A percentile compares a stretch with the other conserved stretches of the same genome.
Conservation (phyloP, 2,888 invertebrate genomes). For the Colletes collaris region DNA sequence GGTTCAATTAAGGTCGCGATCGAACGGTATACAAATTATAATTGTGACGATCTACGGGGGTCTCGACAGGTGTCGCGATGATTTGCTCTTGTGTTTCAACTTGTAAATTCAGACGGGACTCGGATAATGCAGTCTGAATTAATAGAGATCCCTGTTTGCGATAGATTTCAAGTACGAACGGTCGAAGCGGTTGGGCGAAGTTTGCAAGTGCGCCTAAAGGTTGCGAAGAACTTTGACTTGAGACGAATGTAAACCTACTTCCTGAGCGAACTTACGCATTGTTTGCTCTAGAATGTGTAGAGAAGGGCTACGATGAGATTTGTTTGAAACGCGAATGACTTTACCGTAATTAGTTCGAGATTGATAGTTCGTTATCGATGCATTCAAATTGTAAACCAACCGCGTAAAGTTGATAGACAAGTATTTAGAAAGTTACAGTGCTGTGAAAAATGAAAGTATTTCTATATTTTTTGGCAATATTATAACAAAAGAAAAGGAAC, state of each 20-base stretch:
- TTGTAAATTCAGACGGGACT: conserved; percentile 20
- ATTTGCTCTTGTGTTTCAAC: conserved; percentile 4
- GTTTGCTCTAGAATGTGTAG: too few relatives aligned
- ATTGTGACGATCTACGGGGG: conserved; percentile 10
- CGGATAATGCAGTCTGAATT: conserved; percentile 29
- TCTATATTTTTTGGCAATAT: too few relatives aligned
- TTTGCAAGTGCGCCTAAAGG: conserved; percentile 38
- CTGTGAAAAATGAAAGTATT: too few relatives aligned
- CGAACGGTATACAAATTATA: conserved; percentile 39
- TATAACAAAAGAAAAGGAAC: too few relatives aligned
- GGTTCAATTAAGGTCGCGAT: conserved; percentile 51
- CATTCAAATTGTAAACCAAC: too few relatives aligned
- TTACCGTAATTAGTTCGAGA: too few relatives aligned
- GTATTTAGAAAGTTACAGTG: too few relatives aligned
- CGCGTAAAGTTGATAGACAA: too few relatives aligned
- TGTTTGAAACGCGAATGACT: too few relatives aligned
- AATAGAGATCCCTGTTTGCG: conserved; percentile 20
- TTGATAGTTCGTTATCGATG: too few relatives aligned
- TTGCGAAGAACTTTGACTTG: conserved; percentile 8
- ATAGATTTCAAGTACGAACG: not conserved
- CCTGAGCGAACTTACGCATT: not conserved
- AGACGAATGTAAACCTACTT: conserved; percentile 16
- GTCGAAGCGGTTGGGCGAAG: conserved; percentile 45
- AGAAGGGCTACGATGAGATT: too few relatives aligned
- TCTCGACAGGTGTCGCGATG: conserved; percentile 13